These are phyloP conservation scores for Smutsia gigantea DNA, from an alignment of 2,797 vertebrate species.

Conservation along the genomic window DNA sequence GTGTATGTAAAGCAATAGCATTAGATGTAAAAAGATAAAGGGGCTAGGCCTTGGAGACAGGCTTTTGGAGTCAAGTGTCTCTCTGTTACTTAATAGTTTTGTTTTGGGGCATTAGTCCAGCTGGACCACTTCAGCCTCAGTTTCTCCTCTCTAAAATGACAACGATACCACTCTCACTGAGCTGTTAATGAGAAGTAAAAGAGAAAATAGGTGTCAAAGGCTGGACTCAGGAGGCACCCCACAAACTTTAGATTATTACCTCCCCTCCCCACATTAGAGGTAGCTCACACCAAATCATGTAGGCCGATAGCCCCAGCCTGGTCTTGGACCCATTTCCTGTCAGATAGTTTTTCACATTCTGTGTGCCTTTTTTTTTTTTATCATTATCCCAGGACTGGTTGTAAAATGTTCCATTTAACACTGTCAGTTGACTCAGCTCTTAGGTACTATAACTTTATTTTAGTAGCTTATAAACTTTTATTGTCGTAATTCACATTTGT, in stretches of 20 bases:
- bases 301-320: background rate
- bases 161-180: background rate
- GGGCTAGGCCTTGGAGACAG: background rate
- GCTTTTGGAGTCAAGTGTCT: background rate
- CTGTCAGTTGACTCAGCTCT: constrained; percentile 82
- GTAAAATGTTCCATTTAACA: constrained; percentile 83
- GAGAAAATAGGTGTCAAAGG: background rate
- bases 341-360: constrained; percentile 61
- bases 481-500: constrained; percentile 84
- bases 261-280: background rate
- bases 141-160: background rate
- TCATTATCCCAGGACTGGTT: constrained; percentile 65
- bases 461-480: constrained; percentile 88
- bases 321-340: background rate
- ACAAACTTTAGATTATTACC: background rate
- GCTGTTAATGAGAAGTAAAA: background rate
- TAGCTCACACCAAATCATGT: background rate
- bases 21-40: background rate
- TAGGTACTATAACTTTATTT: constrained; percentile 86
- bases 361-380: constrained; percentile 21
- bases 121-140: background rate
- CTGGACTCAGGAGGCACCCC: background rate
- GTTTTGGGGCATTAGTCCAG: background rate
- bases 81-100: background rate
- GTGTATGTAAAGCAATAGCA: background rate